Evolutionary conservation across 2,113 vertebrate genomes (phyloP), one percentile per base, ranked within the genome.

Genomic region (Lanius ludovicianus): DNA sequence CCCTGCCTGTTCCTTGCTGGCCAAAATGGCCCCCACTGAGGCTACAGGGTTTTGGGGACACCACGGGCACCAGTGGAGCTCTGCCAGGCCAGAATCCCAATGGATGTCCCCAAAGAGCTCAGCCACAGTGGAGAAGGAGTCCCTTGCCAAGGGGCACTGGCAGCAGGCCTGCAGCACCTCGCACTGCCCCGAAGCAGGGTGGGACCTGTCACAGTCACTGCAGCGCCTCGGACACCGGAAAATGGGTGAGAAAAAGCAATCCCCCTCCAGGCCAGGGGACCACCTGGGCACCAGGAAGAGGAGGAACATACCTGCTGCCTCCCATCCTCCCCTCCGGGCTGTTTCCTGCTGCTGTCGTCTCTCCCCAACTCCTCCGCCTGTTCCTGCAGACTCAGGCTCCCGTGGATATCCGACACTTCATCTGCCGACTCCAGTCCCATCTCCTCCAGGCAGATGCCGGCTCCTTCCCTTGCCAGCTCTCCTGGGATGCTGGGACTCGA

Each of bases 321-420:
- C 53, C 24, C 16, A 5, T 74, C 74, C 76, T 85, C 83, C 5
- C 2, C 53, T 81, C 57, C 33, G 0, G 76, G 21, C 50, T 82
- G 56, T 64, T n/a, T 73, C 25, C 89, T 85, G 79, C 82, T 89
- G 89, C 56, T 60, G 9, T 89, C 60, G 0, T 91, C 92, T 74
- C 76, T 88, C 55, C 76, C 92, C 81, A 75, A 1, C 31, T 90
- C 87, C 4, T 94, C 94, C 10, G 33, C 52, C 42, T 71, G 69
- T 11, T 90, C 95, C 1, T 96, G 97, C 60, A 97, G 94, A 19
- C 92, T 91, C 93, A 94, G 87, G 84, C 84, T 92, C 31, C 86
- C 95, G 0, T 96, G 94, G 44, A 95, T 95, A 69, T 96, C 95
- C 1, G 95, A 92, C 41, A 85, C 79, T 7, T 97, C 96, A 27